Evolutionary conservation across 2,113 vertebrate genomes (phyloP), one percentile per base, ranked within the genome.

Genomic region (Holacanthus passer): DNA sequence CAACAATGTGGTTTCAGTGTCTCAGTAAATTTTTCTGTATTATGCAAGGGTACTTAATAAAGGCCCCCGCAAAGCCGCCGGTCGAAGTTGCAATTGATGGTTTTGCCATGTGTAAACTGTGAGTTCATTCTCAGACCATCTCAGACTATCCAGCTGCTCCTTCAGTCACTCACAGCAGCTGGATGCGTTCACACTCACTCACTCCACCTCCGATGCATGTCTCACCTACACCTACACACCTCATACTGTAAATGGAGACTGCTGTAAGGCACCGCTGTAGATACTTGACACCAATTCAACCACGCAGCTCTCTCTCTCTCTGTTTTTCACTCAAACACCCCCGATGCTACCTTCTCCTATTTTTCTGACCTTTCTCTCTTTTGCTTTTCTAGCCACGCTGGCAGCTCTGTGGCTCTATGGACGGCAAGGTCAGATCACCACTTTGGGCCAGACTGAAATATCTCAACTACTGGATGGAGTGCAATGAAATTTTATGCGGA

Each of bases 41-140:
- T 84, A 84, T 72, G 76, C 79, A 80, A 78, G 29, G 6, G 24
- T 31, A 76, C 43, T 67, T 55, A 60, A 80, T 68, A 58, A 81
- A 74, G 65, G 63, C 80, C 77, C 73, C 86, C 27, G 11, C 73
- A 74, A 69, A 74, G 72, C 63, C 35, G 35, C 67, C 4, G 20
- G 59, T 56, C 45, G 47, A 75, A 58, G 67, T 48, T 20, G 58
- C 17, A 64, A 19, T 66, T 86, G 90, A 94, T 92, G 80, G 68
- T 48, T 92, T 90, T 63, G 74, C 78, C 92, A 93, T 77, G 66
- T 92, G 87, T 88, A 65, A 76, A 71, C 73, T 55, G 50, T 74
- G 82, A 88, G 86, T 91, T 90, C 82, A 91, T 20, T 53, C 80
- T 84, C 71, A 50, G 77, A 83, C 45, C 81, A 72, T 82, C 58